Evolutionary conservation across 2,113 vertebrate genomes (phyloP).

Genomic region (Pachyramphus minor): DNA sequence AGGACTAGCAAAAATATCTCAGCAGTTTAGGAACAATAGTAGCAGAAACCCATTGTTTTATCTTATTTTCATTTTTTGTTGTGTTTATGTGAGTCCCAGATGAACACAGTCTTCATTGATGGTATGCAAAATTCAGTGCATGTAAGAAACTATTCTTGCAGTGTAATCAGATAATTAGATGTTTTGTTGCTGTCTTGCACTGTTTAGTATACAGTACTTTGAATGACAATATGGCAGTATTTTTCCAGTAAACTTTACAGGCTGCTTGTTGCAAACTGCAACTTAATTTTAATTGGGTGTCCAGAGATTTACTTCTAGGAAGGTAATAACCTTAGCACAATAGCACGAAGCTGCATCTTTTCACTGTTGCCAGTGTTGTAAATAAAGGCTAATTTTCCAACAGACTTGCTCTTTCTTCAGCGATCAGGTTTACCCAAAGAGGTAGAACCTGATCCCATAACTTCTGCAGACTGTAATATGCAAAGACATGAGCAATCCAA

Average conservation of each 20-base stretch:
- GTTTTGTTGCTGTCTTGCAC: conserved; percentile 30
- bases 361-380: conserved; percentile 34
- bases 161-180: conserved; percentile 55
- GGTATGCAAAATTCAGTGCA: conserved; percentile 27
- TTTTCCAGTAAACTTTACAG: conserved; percentile 42
- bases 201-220: conserved; percentile 45
- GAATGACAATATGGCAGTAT: conserved; percentile 50
- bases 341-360: conserved; percentile 19
- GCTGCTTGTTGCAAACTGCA: conserved; percentile 62
- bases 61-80: not conserved
- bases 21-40: not conserved
- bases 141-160: conserved; percentile 21
- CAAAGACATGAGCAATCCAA: not conserved
- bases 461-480: not conserved
- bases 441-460: not conserved
- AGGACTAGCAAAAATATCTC: not conserved
- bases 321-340: conserved; percentile 34
- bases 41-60: not conserved
- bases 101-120: not conserved
- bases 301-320: conserved; percentile 63
- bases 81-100: not conserved
- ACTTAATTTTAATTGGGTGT: conserved; percentile 70
- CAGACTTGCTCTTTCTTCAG: not conserved
- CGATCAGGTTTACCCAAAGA: not conserved
- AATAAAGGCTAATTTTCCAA: conserved; percentile 56